These are phyloP conservation scores for Ivindomyrus marchei DNA, from an alignment of 2,113 vertebrate genomes.

Conservation along the genomic window DNA sequence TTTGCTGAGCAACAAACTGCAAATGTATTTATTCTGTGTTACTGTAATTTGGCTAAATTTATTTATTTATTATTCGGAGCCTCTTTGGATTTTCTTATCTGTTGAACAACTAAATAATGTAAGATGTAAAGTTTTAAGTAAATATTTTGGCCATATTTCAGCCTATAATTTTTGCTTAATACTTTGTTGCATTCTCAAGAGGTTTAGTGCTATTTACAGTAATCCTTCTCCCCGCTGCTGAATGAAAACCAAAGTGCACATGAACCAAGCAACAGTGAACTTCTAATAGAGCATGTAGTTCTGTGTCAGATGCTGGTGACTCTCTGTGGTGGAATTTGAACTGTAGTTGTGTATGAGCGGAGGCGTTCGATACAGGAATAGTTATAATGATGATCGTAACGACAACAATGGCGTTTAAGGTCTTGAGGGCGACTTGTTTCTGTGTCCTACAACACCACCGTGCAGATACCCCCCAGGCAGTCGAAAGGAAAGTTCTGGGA, in stretches of 20 bases:
- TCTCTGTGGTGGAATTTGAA: not conserved
- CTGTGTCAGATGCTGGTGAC: not conserved
- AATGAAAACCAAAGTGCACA: not conserved
- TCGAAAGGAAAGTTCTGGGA: not conserved
- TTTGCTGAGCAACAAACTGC: not conserved
- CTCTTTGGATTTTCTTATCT: not conserved
- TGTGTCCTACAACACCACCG: not conserved
- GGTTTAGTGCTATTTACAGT: not conserved
- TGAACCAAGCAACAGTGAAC: not conserved
- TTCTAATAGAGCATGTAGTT: not conserved
- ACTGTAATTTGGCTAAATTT: not conserved
- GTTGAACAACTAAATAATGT: not conserved
- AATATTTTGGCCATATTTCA: not conserved
- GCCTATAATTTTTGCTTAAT: not conserved
- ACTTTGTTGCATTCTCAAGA: not conserved
- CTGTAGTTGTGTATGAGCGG: not conserved
- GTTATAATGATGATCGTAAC: not conserved
- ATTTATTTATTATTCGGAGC: not conserved
- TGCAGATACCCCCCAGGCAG: not conserved
- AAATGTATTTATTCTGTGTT: not conserved
- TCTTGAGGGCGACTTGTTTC: not conserved
- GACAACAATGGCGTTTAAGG: not conserved
- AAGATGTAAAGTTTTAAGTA: not conserved
- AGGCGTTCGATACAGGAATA: not conserved
- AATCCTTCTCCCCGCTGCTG: not conserved